Conservation (phyloP, 2,888 invertebrate species). For the Coenonympha glycerion region DNA sequence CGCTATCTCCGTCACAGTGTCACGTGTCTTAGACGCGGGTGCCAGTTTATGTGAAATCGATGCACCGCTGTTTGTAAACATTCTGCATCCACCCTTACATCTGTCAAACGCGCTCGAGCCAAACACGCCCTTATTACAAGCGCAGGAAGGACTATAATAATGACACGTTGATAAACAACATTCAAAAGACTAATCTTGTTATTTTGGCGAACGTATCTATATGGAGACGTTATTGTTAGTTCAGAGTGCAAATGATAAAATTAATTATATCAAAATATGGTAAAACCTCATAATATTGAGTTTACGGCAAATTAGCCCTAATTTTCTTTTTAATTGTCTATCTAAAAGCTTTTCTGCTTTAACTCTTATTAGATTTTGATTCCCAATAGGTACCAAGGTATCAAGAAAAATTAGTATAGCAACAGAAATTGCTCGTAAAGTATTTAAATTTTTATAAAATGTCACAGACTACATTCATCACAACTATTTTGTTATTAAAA, state of each 20-base stretch:
- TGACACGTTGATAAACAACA: not conserved
- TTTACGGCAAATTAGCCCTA: no score
- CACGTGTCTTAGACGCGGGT: constrained; percentile 19
- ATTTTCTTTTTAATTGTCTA: no score
- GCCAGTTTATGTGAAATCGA: constrained; percentile 74
- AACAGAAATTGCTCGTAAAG: no score
- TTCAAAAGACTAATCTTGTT: constrained; percentile 25
- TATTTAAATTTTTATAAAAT: no score
- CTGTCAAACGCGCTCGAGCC: constrained; percentile 29
- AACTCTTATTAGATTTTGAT: no score
- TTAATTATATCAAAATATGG: not conserved
- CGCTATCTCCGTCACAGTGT: constrained; percentile 1
- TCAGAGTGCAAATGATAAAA: not conserved
- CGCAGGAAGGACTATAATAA: not conserved
- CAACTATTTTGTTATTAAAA: no score
- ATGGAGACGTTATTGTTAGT: not conserved
- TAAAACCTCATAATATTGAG: no score
- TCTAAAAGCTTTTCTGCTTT: no score
- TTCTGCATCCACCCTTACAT: constrained; percentile 34
- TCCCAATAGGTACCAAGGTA: no score
- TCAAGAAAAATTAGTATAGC: no score
- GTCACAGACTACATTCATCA: no score
- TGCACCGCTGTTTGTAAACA: constrained; percentile 73
- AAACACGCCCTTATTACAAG: constrained; percentile 19
- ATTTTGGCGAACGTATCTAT: constrained; percentile 11